These are phyloP conservation scores for Rhagoletis pomonella DNA, from an alignment of 1,140 invertebrate species.

Conservation along the genomic window DNA sequence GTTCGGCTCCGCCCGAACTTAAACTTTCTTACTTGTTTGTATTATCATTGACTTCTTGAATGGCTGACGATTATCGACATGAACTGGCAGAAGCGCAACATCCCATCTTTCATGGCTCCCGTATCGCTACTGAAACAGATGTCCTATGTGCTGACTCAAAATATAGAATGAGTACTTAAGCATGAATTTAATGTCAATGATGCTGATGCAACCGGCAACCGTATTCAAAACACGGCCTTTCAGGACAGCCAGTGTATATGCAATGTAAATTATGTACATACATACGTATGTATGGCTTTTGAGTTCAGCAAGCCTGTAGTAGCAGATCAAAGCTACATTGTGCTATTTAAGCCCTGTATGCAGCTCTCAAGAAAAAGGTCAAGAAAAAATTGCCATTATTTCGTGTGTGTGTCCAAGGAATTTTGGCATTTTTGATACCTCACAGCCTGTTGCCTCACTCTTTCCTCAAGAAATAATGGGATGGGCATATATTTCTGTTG, in stretches of 20 bases:
- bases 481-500: too few relatives aligned
- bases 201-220: constrained; percentile 58
- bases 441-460: too few relatives aligned
- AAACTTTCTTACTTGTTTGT: not conserved
- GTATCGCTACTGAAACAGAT: not conserved
- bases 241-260: not conserved
- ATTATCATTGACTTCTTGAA: not conserved
- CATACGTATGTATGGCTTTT: not conserved
- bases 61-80: constrained; percentile 30
- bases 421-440: too few relatives aligned
- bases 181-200: constrained; percentile 74
- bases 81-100: not conserved
- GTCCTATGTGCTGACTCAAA: constrained; percentile 1
- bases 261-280: not conserved
- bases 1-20: too few relatives aligned
- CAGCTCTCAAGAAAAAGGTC: too few relatives aligned
- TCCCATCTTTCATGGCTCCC: not conserved
- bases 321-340: constrained; percentile 45
- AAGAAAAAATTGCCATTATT: too few relatives aligned
- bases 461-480: too few relatives aligned
- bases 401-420: too few relatives aligned
- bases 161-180: constrained; percentile 66
- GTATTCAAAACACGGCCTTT: constrained; percentile 50
- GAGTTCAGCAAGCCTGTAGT: not conserved
- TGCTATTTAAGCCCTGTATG: constrained; percentile 55